phyloP scores from a whole-genome alignment of 2,888 invertebrate species.

The Spatulosminthurus flaviceps region DNA sequence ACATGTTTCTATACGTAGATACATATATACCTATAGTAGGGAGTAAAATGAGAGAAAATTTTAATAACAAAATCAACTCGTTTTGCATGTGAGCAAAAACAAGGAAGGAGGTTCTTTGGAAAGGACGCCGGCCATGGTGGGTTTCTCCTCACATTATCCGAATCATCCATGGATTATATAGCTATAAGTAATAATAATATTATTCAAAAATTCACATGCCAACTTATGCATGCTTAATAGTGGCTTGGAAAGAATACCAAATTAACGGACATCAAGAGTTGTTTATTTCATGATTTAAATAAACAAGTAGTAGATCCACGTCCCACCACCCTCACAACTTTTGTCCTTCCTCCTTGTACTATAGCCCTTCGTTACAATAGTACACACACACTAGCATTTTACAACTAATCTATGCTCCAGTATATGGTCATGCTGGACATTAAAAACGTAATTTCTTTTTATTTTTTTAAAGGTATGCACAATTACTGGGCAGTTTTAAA shows the following conservation, averaged over 20 bases:
- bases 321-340: not conserved
- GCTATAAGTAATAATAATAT: slow-evolving; percentile 1
- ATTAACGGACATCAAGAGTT: slow-evolving; percentile 14
- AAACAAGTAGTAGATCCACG: not conserved
- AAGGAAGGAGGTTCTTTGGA: not conserved
- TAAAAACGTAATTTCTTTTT: slow-evolving; percentile 3
- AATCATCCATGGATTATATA: slow-evolving; percentile 1
- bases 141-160: not conserved
- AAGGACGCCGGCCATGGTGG: slow-evolving; percentile 6
- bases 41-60: not conserved
- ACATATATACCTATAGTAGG: not conserved
- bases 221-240: slow-evolving; percentile 6
- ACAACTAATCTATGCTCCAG: not conserved
- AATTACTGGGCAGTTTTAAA: slow-evolving; percentile 2
- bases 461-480: no score
- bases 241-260: not conserved
- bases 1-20: not conserved
- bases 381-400: no score
- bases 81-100: slow-evolving; percentile 8
- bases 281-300: slow-evolving; percentile 7
- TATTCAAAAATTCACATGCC: slow-evolving; percentile 11
- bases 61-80: slow-evolving; percentile 18
- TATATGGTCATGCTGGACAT: no score
- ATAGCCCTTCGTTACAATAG: not conserved
- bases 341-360: not conserved